phyloP scores from a whole-genome alignment of 2,888 invertebrate genomes.

The Cordilura impudica region DNA sequence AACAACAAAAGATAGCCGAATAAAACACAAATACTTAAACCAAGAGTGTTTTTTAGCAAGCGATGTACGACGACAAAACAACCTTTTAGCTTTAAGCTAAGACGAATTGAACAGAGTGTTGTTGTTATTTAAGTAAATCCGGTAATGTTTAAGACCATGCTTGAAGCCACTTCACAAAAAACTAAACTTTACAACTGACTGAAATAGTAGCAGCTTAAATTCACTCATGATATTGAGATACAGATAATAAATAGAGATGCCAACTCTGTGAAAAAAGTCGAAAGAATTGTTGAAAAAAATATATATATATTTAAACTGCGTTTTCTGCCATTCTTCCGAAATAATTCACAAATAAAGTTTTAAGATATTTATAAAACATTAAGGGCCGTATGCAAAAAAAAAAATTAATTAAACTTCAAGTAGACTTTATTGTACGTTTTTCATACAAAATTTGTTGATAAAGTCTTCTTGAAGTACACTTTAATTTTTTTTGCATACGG shows the following conservation, averaged over 20 bases:
- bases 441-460: no score
- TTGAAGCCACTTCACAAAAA: constrained; percentile 29
- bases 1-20: constrained; percentile 21
- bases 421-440: no score
- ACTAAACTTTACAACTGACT: constrained; percentile 15
- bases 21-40: constrained; percentile 8
- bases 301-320: no score
- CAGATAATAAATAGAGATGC: constrained; percentile 29
- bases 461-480: no score
- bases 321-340: no score
- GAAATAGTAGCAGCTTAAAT: constrained; percentile 17
- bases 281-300: not conserved
- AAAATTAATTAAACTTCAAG: no score
- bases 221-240: constrained; percentile 20
- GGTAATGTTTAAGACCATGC: constrained; percentile 30
- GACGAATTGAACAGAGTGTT: not conserved
- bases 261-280: not conserved
- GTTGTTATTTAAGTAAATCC: constrained; percentile 44
- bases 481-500: no score
- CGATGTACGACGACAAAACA: constrained; percentile 21
- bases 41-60: constrained; percentile 19
- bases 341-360: no score
- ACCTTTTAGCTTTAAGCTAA: constrained; percentile 22
- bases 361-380: no score
- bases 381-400: no score